Base-by-base conservation (phyloP, 2,888 invertebrate genomes). In the Epinotia nisella region DNA sequence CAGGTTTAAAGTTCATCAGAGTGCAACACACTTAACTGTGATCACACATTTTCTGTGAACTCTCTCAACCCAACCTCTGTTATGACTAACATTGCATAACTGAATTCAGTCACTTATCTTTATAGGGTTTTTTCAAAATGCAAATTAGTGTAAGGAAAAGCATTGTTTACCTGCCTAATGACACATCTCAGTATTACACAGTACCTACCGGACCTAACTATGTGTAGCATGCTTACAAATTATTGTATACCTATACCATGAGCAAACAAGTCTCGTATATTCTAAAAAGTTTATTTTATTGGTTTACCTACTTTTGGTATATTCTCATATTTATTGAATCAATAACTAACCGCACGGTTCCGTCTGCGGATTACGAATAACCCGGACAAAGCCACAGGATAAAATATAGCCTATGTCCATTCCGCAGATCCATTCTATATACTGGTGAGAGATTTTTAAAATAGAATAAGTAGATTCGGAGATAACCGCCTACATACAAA, bases 1-100 rank as follows among this genome's bases (percentile, higher is more conserved):
- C 76, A 66, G 76, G 77, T 77, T 76, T 72, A 70, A 74, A 39
- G 77, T 77, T 78, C 77, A 77, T 65, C 74, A 77, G 70, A 75
- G 76, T 71, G 75, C 72, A 75, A 73, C 60, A 64, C 60, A 53
- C 64, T 69, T 49, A 49, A 39, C 58, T 24, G 60, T 39, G 55
- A 55, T 56, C 69, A 74, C 59, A 65, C 64, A 53, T 39, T 58
- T 72, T 73, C 68, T 73, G 56, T 68, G 67, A 62, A 73, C n/a
- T 49, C 49, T 49, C 49, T 55, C 49, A 61, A 61, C 53, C 19
- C 49, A 61, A 60, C 51, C 51, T 62, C 29, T 61, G 39, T 53
- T 49, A 15, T 35, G 35, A 35, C 35, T 35, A 21, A 9, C 35
- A 61, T 71, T 67, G 66, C 59, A 65, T 67, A 71, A 71, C 45